Conservation (phyloP, 2,888 invertebrate species). For the Dasysyrphus albostriatus region DNA sequence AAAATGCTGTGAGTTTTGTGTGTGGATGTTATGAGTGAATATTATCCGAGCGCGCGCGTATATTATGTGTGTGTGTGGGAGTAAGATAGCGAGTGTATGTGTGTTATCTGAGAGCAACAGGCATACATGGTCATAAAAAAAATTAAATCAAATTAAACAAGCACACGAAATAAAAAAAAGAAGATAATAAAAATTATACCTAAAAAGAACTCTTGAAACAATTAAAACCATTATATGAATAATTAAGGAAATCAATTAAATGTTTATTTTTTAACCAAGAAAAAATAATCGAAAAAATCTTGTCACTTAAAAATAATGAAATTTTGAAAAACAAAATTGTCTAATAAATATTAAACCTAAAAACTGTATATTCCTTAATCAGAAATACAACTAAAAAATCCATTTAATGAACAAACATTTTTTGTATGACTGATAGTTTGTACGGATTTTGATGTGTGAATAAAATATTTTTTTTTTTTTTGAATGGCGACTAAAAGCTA, state of each 20-base stretch:
- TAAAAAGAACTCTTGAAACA: conserved; percentile 21
- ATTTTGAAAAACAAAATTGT: conserved; percentile 20
- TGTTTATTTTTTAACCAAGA: conserved; percentile 28
- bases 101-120: conserved; percentile 58
- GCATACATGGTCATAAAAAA: conserved; percentile 55
- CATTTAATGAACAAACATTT: conserved; percentile 44
- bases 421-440: conserved; percentile 84
- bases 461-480: conserved; percentile 67
- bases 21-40: conserved; percentile 44
- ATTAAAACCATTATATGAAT: conserved; percentile 18
- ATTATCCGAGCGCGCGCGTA: conserved; percentile 72
- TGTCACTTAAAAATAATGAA: conserved; percentile 26
- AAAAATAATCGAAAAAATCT: conserved; percentile 15
- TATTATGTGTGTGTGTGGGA: conserved; percentile 71
- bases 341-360: conserved; percentile 33
- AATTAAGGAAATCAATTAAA: conserved; percentile 33
- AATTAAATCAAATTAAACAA: conserved; percentile 47
- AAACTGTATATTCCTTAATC: conserved; percentile 64
- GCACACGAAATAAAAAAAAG: conserved; percentile 54
- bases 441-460: conserved; percentile 79
- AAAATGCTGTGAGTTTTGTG: conserved; percentile 45
- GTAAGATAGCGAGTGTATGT: conserved; percentile 59
- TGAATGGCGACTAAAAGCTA: conserved; percentile 69
- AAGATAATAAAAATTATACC: conserved; percentile 26
- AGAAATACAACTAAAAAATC: conserved; percentile 35